Base-by-base conservation (phyloP, 1,140 invertebrate genomes). In the Cydia amplana region DNA sequence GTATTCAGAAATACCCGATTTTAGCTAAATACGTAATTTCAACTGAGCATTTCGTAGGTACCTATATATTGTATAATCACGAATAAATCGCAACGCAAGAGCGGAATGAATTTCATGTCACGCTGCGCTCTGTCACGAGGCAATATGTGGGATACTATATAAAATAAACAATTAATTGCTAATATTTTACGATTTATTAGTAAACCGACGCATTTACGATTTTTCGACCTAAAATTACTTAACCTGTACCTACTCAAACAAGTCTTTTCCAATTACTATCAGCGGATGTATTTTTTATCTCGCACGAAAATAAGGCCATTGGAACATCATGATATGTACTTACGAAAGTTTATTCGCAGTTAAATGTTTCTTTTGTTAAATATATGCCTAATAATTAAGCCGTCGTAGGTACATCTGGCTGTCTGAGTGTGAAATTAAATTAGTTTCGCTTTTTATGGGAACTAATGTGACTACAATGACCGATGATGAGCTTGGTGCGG, bases 371-470 rank as follows among this genome's bases (percentile, higher is more conserved):
- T n/a, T 16, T 51, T n/a, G 10, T 51, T 16, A 51, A 51, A 51
- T 18, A 51, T 4, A 51, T 51, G 49, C 16, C n/a, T 51, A 51
- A 51, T 51, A 51, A 51, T 51, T 51, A 51, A 60, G 55, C 20
- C 6, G 20, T 60, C 55, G n/a, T 23, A 60, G 36, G 2, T 60
- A 67, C 12, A 7, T 18, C 6, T 16, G n/a, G 65, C n/a, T 70
- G 18, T 70, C 28, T 18, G 18, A 10, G 12, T 7, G 1, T 32
- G n/a, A 70, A 36, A 70, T 40, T 18, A 2, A 18, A 70, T 70
- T 70, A 7, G 65, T 70, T 43, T 9, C 65, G 65, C 65, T 40
- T 70, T 70, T 70, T 40, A 70, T n/a, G 25, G 14, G 43, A 36
- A 40, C 18, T 2, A 60, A 60, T 60, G 9, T 1, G 49, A n/a